phyloP scores from a whole-genome alignment of 2,113 vertebrate species.

The Psittacula cyanocephala region DNA sequence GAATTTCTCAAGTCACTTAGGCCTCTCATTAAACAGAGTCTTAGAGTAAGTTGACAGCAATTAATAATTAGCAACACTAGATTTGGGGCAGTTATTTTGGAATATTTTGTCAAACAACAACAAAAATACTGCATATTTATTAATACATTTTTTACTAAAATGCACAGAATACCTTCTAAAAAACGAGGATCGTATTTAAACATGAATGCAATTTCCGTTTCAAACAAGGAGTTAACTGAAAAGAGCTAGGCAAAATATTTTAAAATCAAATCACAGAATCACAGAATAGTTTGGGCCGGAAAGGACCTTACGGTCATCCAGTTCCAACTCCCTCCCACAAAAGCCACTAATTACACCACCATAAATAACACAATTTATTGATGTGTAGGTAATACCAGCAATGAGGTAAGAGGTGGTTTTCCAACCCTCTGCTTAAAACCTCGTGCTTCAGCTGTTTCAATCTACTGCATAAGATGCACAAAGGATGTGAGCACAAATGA shows the following conservation, averaged over 20 bases:
- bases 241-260: not conserved
- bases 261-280: not conserved
- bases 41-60: not conserved
- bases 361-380: not conserved
- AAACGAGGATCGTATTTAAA: not conserved
- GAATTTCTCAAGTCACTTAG: not conserved
- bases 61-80: not conserved
- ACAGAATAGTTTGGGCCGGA: not conserved
- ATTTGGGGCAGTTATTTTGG: not conserved
- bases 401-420: not conserved
- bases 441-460: not conserved
- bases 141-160: not conserved
- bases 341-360: not conserved
- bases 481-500: not conserved
- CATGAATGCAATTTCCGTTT: not conserved
- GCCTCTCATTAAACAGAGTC: not conserved
- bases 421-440: not conserved
- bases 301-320: not conserved
- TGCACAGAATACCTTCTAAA: not conserved
- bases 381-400: not conserved
- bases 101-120: not conserved
- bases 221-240: not conserved
- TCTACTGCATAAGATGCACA: not conserved
- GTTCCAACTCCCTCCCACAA: not conserved
- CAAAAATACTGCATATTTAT: not conserved